Evolutionary conservation across 2,888 invertebrate genomes (phyloP), one percentile per base, ranked within the genome.

Genomic region (Dusona sp.): DNA sequence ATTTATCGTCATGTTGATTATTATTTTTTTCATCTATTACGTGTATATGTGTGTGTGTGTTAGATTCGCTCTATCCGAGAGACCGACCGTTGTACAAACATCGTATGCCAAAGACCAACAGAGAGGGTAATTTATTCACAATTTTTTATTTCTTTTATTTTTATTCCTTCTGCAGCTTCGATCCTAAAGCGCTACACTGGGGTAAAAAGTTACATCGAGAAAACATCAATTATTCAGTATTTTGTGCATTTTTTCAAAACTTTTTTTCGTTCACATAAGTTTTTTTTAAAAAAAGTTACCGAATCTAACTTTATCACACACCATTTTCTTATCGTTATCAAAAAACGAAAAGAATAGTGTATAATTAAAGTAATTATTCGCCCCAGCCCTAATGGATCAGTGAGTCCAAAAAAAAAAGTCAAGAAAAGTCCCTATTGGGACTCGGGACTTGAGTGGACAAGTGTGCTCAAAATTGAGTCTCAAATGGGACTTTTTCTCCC

Each of bases 11-110:
- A 57, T 87, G 85, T 80, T 78, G 80, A 83, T 83, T 79, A 87
- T 85, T 85, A 64, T 45, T 25, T 82, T 73, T 72, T 45, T 86
- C 72, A 82, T 87, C 64, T 67, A 33, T 88, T 79, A 22, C 22
- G 64, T 77, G 64, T 74, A 70, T 42, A 80, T 83, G 57, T 82
- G 70, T 87, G 77, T 89, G 86, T 90, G 80, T 91, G 83, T 92
- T 95, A 95, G 95, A 95, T 95, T 91, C 94, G 91, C 94, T 95
- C 91, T 95, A 94, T 94, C 94, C 94, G 91, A 93, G 93, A 88
- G 92, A 94, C 93, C 95, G 95, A 90, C 95, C 95, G 88, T 93
- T 94, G 92, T 95, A 94, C 92, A 95, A 93, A 93, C 94, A 94
- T 92, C 94, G 93, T 91, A 90, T 92, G 83, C 95, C 95, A 90